A percentile compares a stretch with the other conserved stretches of the same genome.
These are phyloP conservation scores for Athene cunicularia DNA, from an alignment of 2,113 vertebrate genomes.

Conservation along the genomic window DNA sequence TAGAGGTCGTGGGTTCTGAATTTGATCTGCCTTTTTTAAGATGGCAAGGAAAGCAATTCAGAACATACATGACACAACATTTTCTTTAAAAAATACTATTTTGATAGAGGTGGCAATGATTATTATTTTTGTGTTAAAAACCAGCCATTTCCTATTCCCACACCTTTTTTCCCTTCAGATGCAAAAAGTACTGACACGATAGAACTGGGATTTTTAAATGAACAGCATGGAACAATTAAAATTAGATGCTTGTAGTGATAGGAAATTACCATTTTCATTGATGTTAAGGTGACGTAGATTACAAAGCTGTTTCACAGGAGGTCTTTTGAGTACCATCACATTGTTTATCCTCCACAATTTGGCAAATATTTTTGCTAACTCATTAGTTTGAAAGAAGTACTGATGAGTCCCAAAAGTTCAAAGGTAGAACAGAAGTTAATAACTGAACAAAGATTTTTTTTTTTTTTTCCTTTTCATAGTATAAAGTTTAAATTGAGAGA, in stretches of 20 bases:
- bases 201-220: neutral
- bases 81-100: neutral
- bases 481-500: neutral
- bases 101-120: neutral
- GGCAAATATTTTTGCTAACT: slow-evolving; percentile 19
- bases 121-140: slow-evolving; percentile 32
- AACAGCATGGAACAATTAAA: slow-evolving; percentile 28
- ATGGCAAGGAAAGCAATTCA: neutral
- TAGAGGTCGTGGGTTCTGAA: neutral
- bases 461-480: neutral
- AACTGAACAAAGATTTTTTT: neutral
- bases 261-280: slow-evolving; percentile 58
- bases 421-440: slow-evolving; percentile 1
- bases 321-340: neutral
- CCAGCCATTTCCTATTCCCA: neutral
- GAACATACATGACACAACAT: neutral
- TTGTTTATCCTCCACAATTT: slow-evolving; percentile 20
- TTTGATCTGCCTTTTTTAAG: neutral
- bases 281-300: slow-evolving; percentile 1
- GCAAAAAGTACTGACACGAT: slow-evolving; percentile 4
- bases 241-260: slow-evolving; percentile 8
- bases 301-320: neutral
- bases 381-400: slow-evolving; percentile 17
- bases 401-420: neutral
- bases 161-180: neutral